Evolutionary conservation across 2,113 vertebrate genomes (phyloP).

Genomic region (Phaetusa simplex): DNA sequence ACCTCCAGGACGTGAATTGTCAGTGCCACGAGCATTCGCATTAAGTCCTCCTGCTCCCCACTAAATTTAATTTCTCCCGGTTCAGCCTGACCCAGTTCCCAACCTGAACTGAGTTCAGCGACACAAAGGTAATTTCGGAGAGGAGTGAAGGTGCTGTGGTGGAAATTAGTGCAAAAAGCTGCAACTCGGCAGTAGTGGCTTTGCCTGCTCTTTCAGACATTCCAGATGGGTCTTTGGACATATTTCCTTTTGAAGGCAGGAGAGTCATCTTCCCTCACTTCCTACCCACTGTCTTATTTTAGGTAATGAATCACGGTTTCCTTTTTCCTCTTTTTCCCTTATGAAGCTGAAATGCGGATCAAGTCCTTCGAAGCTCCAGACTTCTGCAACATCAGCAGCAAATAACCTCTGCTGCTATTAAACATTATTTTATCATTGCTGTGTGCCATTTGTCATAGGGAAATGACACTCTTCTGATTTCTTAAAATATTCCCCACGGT

Average conservation of each 20-base stretch:
- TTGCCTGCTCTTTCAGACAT: not conserved
- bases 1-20: not conserved
- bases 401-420: not conserved
- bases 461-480: not conserved
- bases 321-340: not conserved
- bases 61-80: not conserved
- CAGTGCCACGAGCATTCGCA: not conserved
- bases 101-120: not conserved
- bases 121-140: not conserved
- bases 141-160: not conserved
- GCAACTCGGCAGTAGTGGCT: not conserved
- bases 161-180: not conserved
- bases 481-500: not conserved
- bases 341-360: not conserved
- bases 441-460: not conserved
- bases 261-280: not conserved
- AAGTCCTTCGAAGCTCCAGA: not conserved
- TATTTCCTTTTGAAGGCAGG: not conserved
- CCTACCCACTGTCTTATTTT: not conserved
- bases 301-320: not conserved
- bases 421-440: not conserved
- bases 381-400: not conserved
- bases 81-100: not conserved
- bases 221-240: not conserved
- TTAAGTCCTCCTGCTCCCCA: not conserved